phyloP scores from a whole-genome alignment of 2,113 vertebrate species.

The Carassius carassius region DNA sequence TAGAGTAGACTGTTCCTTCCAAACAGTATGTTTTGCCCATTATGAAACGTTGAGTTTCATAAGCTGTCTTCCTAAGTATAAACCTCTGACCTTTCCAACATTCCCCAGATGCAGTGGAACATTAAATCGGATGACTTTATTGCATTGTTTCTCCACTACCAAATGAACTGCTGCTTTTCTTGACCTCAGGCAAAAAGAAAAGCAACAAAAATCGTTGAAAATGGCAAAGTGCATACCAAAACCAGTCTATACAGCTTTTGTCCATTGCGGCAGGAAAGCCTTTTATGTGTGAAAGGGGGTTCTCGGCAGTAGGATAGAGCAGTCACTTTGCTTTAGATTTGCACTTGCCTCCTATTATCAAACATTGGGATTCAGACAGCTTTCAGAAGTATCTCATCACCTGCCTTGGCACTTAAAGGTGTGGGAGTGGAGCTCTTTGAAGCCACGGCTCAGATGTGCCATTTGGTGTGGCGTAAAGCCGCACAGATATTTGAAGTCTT shows the following conservation, averaged over 20 bases:
- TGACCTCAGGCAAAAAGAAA: conserved; percentile 5
- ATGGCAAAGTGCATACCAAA: conserved; percentile 3
- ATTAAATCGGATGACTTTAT: neutral
- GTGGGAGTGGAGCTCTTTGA: conserved; percentile 42
- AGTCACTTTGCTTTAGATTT: conserved; percentile 45
- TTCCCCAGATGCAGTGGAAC: neutral
- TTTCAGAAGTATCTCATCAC: conserved; percentile 19
- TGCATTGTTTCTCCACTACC: neutral
- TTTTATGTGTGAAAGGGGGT: conserved; percentile 47
- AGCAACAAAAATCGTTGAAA: neutral
- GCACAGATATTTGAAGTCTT: conserved; percentile 15
- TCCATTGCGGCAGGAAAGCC: conserved; percentile 18
- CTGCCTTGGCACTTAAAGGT: conserved; percentile 38
- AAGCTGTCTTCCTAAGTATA: neutral
- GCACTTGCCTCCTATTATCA: conserved; percentile 42
- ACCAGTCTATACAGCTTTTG: conserved; percentile 15
- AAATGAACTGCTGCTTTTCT: neutral
- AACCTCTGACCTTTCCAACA: conserved; percentile 16
- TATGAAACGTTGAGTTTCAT: neutral
- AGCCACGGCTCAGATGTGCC: conserved; percentile 37
- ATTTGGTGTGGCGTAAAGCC: conserved; percentile 36
- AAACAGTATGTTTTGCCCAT: no score
- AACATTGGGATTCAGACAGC: conserved; percentile 22
- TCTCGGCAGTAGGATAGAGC: conserved; percentile 33
- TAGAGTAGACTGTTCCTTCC: neutral